Evolutionary conservation across 2,113 vertebrate species (phyloP).

Genomic region (Terrapene triunguis): DNA sequence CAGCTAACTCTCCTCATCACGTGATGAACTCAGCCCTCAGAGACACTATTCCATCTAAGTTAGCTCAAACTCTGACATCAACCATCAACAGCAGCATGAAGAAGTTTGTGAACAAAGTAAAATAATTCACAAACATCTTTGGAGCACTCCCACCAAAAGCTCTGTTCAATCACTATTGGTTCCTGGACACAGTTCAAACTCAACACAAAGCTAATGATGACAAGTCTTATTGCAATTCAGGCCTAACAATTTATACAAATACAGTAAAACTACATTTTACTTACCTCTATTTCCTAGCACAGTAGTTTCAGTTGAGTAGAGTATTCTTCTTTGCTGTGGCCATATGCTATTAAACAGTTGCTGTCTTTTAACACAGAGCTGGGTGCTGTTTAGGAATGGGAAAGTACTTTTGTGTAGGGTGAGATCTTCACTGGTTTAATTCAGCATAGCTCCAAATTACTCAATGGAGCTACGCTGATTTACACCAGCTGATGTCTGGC

Average conservation of each 20-base stretch:
- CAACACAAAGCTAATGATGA: neutral
- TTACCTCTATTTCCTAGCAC: neutral
- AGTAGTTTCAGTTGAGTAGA: neutral
- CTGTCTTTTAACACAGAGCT: neutral
- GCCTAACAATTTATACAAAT: neutral
- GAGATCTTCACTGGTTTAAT: neutral
- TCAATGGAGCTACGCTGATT: conserved; percentile 26
- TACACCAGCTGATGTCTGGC: conserved; percentile 8
- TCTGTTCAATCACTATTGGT: neutral
- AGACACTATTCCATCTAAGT: neutral
- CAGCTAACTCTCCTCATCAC: neutral
- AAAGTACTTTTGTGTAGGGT: neutral
- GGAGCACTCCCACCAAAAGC: neutral
- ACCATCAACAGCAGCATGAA: neutral
- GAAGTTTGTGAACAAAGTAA: neutral
- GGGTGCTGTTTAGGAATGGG: neutral
- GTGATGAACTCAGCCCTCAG: neutral
- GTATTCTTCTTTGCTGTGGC: neutral
- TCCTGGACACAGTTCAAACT: neutral
- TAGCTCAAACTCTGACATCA: neutral
- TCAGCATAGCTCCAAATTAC: neutral
- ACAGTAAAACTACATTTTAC: neutral
- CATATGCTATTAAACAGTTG: neutral
- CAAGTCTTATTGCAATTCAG: neutral
- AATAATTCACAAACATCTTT: too few species aligned